Evolutionary conservation across 2,113 vertebrate genomes (phyloP), one percentile per base, ranked within the genome.

Genomic region (Myotis lucifugus): DNA sequence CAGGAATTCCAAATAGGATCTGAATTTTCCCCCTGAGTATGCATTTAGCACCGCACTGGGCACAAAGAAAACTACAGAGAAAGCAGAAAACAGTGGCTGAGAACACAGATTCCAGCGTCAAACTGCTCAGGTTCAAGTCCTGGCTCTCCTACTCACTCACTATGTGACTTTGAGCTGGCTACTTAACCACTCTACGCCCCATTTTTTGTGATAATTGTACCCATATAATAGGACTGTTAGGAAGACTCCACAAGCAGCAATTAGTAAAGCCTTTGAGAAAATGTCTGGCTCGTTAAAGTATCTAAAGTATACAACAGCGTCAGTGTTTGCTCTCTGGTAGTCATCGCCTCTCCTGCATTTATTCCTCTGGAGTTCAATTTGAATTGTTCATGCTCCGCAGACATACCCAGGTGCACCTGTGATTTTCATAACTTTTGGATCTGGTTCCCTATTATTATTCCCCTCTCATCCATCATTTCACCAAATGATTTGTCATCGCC

Each of bases 401-500:
- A 94, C 70, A 82, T 23, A 90, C 48, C 82, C 56, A 25, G 2
- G 32, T 48, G 85, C 88, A 90, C 93, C 91, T 95, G 85, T 92
- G 88, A 91, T 91, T 93, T 70, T 94, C 88, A 52, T 92, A 93
- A 95, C 94, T 93, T 93, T 69, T 67, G 52, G 72, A 90, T 91
- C 85, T 76, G 72, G 90, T 74, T 93, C 81, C 76, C 92, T 77
- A 50, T 91, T 88, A 96, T 93, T 85, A 92, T 93, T 85, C 46
- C 54, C 81, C 85, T 88, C 67, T 72, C 94, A 96, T 78, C 94
- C 88, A 88, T 96, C 96, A 97, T 92, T 50, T 88, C 91, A 72
- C 88, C 88, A 66, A 95, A 93, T 46, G 64, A 87, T 66, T 59
- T 93, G 81, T 86, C 96, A 97, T 83, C 88, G 42, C 74, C 85